Conservation (phyloP, 2,888 invertebrate genomes). For the Lasioglossum lativentre region DNA sequence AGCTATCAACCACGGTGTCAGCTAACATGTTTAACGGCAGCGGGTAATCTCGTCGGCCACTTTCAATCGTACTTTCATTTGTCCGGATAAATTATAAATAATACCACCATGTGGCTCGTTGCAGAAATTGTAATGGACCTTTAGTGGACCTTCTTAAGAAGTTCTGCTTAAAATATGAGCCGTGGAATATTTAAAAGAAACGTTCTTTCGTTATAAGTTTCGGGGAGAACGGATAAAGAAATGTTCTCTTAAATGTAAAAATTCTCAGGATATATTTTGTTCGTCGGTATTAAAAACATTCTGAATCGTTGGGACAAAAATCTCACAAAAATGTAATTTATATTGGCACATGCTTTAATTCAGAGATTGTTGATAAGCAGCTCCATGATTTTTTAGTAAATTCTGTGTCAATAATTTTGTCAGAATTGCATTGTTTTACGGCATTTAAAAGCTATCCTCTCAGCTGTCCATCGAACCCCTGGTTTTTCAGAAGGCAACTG, state of each 20-base stretch:
- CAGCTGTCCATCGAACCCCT: constrained; percentile 51
- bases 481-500: constrained; percentile 46
- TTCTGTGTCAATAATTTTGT: not conserved
- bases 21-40: not conserved
- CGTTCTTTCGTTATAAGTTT: no score
- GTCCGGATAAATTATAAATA: not conserved
- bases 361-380: no score
- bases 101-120: not conserved
- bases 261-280: no score
- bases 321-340: not conserved
- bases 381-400: not conserved
- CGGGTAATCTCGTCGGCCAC: not conserved
- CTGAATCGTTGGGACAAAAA: no score
- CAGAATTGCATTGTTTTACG: not conserved
- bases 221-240: no score
- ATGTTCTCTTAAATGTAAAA: no score
- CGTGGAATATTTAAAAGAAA: no score
- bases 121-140: not conserved
- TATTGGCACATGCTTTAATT: no score
- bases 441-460: constrained; percentile 24
- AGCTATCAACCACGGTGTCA: not conserved
- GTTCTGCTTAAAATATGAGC: no score
- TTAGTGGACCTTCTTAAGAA: not conserved
- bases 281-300: no score
- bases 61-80: not conserved